Conservation (phyloP, 1,140 invertebrate species). For the Oncopeltus fasciatus region DNA sequence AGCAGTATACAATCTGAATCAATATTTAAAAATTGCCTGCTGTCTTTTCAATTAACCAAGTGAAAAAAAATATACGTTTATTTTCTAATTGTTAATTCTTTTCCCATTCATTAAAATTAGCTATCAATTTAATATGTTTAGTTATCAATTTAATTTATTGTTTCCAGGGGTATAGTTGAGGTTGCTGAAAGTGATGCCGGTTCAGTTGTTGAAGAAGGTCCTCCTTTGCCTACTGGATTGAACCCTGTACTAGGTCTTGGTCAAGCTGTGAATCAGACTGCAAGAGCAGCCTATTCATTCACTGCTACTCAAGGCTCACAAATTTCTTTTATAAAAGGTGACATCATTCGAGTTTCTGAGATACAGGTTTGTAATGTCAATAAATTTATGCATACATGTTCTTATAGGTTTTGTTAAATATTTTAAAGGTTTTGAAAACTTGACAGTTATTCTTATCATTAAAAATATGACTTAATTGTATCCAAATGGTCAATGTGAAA, state of each 20-base stretch:
- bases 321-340: conserved; percentile 51
- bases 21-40: too few relatives aligned
- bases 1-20: too few relatives aligned
- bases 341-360: conserved; percentile 46
- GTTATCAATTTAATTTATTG: conserved; percentile 5
- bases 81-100: too few relatives aligned
- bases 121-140: neutral
- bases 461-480: too few relatives aligned
- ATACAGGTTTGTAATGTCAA: conserved; percentile 45
- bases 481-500: too few relatives aligned
- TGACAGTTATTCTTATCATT: too few relatives aligned
- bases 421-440: too few relatives aligned
- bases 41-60: too few relatives aligned
- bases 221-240: conserved; percentile 29
- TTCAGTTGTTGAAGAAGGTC: conserved; percentile 22
- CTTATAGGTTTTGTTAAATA: neutral
- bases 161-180: conserved; percentile 49
- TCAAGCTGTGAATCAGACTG: conserved; percentile 33
- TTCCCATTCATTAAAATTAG: too few relatives aligned
- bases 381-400: too few relatives aligned
- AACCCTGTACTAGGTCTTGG: conserved; percentile 29
- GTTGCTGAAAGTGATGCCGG: conserved; percentile 49
- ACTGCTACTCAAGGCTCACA: conserved; percentile 49
- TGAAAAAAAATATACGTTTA: too few relatives aligned
- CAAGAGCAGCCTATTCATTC: conserved; percentile 46